Evolutionary conservation across 2,797 vertebrate species (phyloP).

Genomic region (Rhinella marina): DNA sequence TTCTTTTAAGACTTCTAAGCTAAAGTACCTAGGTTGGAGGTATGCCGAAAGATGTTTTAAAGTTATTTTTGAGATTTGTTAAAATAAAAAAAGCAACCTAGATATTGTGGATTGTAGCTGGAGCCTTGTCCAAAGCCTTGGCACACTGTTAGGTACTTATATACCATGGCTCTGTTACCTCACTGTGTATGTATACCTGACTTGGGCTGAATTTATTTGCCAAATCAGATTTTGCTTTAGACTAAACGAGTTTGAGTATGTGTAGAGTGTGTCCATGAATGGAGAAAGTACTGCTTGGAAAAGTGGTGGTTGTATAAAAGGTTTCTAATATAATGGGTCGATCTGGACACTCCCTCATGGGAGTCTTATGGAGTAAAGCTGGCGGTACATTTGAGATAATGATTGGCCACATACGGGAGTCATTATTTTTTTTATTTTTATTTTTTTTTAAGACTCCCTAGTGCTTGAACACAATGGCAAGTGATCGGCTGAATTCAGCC

Average conservation of each 20-base stretch:
- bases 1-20: background rate
- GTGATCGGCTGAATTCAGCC: too few species aligned
- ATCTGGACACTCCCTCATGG: background rate
- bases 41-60: background rate
- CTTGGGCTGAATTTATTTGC: slow-evolving; percentile 41
- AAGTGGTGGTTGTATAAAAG: background rate
- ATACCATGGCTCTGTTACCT: slow-evolving; percentile 39
- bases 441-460: too few species aligned
- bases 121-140: background rate
- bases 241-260: background rate
- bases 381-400: too few species aligned
- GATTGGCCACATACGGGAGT: too few species aligned
- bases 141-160: background rate
- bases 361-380: background rate
- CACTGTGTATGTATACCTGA: slow-evolving; percentile 13
- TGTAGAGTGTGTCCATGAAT: background rate
- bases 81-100: background rate
- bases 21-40: background rate
- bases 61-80: background rate
- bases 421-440: too few species aligned
- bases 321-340: background rate
- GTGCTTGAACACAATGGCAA: too few species aligned
- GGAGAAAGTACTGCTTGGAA: background rate
- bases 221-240: slow-evolving; percentile 53
- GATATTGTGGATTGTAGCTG: background rate